Evolutionary conservation across 2,797 vertebrate genomes (phyloP), one percentile per base, ranked within the genome.

Genomic region (Dendrocincla fuliginosa): DNA sequence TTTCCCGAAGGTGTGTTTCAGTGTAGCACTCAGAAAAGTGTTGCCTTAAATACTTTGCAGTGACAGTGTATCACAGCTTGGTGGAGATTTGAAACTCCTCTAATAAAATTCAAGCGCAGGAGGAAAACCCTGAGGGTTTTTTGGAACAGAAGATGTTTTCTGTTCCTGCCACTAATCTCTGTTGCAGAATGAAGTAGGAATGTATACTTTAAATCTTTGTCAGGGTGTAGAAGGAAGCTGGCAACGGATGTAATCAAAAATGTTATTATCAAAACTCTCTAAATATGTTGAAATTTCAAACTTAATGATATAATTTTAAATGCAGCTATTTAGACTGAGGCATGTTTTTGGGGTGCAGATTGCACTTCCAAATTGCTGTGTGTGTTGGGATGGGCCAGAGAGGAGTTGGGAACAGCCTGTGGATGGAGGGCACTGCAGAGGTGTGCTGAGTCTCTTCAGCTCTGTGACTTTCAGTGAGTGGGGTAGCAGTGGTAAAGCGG

Each of bases 171-270:
- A 57, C 93, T 96, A 85, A 93, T 95, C 94, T 96, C 53, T 61
- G 61, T 96, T 93, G 84, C 93, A 80, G 88, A 89, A 84, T 95
- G 95, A 87, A 95, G 35, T 49, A 88, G 96, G 95, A 96, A 95
- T 92, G 64, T 93, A 41, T 87, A 39, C 80, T 94, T 95, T 74
- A 84, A 90, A 78, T 93, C 94, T 92, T 25, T 86, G 94, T 90
- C 77, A 44, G 95, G 94, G 95, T 96, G 96, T 95, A 95, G 91
- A 95, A 97, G 96, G 95, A 97, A 95, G 91, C 94, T 97, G 96
- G 94, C 94, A 93, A 56, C 47, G 61, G 93, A 96, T 91, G 90
- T 47, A 81, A 94, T 96, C 69, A 95, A 81, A 94, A 92, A 56
- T 9, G 68, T 67, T 74, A 24, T 95, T 90, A 95, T 57, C 94